These are phyloP conservation scores for Ephestia elutella DNA, from an alignment of 1,140 invertebrate species.

Conservation along the genomic window DNA sequence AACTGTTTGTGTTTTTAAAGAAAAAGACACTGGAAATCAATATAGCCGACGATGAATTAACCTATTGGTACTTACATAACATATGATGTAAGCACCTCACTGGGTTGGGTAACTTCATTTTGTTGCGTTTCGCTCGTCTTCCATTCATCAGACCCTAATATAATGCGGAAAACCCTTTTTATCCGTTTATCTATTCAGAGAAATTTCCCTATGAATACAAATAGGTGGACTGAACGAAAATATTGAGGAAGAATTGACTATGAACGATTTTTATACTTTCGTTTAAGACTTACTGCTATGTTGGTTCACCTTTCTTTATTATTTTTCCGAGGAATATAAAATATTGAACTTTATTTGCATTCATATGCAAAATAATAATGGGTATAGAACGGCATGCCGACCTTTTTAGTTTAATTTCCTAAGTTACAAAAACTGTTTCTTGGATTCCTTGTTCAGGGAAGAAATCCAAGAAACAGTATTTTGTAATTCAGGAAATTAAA, in stretches of 20 bases:
- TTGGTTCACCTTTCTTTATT: background rate
- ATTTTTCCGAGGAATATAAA: slow-evolving; percentile 5
- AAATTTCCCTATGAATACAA: slow-evolving; percentile 46
- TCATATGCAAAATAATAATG: background rate
- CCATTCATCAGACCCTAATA: slow-evolving; percentile 35
- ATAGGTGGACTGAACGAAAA: slow-evolving; percentile 36
- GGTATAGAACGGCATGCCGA: no score
- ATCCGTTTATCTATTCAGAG: slow-evolving; percentile 44
- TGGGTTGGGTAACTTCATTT: background rate
- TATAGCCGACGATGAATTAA: no score
- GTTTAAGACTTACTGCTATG: slow-evolving; percentile 16
- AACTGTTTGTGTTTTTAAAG: no score
- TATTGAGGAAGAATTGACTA: slow-evolving; percentile 38
- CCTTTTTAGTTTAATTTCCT: no score
- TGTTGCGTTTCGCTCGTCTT: slow-evolving; percentile 19
- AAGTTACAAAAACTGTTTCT: no score
- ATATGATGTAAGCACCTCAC: slow-evolving; percentile 3
- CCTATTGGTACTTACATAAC: background rate
- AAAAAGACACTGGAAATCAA: no score
- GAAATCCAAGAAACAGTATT: no score
- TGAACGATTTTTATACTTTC: slow-evolving; percentile 29
- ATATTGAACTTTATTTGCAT: background rate
- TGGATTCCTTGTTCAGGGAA: no score
- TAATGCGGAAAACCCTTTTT: slow-evolving; percentile 40
- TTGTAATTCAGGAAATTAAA: no score